Evolutionary conservation across 2,888 invertebrate species (phyloP).

Genomic region (Tachina lurida): DNA sequence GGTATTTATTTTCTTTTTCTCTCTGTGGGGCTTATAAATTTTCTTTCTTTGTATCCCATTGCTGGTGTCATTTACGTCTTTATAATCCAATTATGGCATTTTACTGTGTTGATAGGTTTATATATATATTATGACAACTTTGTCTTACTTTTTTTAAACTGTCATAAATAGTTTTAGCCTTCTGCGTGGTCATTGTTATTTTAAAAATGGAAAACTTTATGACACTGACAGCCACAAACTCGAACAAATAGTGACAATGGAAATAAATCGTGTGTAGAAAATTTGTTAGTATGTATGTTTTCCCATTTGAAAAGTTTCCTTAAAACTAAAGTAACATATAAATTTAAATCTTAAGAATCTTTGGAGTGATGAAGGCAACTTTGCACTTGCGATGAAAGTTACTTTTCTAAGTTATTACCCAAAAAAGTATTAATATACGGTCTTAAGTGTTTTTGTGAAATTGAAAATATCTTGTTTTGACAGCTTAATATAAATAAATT

Average conservation of each 20-base stretch:
- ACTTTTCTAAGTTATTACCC: constrained; percentile 18
- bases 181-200: neutral
- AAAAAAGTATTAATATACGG: neutral
- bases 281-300: constrained; percentile 12
- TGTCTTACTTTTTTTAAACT: constrained; percentile 31
- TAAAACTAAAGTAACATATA: neutral
- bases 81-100: constrained; percentile 60
- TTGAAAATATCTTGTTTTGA: constrained; percentile 46
- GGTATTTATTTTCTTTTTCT: neutral
- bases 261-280: constrained; percentile 56
- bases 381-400: constrained; percentile 17
- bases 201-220: constrained; percentile 50
- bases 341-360: neutral
- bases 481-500: constrained; percentile 33
- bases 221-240: constrained; percentile 33
- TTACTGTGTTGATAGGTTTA: constrained; percentile 42
- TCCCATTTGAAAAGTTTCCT: neutral
- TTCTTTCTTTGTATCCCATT: neutral
- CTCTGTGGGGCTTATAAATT: neutral
- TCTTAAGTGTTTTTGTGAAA: constrained; percentile 48
- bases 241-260: constrained; percentile 25
- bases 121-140: constrained; percentile 53
- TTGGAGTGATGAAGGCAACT: constrained; percentile 1
- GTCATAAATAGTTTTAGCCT: constrained; percentile 23
- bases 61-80: constrained; percentile 40